Conservation (phyloP, 1,140 invertebrate genomes). For the Anastatus disparis region DNA sequence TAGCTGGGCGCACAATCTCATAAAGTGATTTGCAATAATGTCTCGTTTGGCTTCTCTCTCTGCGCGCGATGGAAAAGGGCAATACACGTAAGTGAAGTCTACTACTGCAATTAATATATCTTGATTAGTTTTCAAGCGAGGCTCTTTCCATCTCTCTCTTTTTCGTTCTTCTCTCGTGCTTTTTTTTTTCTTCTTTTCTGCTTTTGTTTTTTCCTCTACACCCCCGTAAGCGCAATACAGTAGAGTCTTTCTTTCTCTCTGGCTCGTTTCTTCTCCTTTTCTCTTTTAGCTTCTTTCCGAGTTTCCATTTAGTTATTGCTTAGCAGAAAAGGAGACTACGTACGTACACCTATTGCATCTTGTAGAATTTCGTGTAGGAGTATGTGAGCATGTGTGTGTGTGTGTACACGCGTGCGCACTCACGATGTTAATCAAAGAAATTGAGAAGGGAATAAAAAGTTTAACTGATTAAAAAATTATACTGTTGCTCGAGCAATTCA, state of each 20-base stretch:
- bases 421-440: slow-evolving; percentile 35
- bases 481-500: not conserved
- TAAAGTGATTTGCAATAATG: slow-evolving; percentile 61
- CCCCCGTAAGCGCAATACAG: too few relatives aligned
- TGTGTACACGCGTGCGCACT: not conserved
- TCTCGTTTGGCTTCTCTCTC: slow-evolving; percentile 45
- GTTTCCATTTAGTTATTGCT: slow-evolving; percentile 59
- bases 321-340: slow-evolving; percentile 34
- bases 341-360: not conserved
- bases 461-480: slow-evolving; percentile 36
- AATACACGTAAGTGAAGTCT: slow-evolving; percentile 60
- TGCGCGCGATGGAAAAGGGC: slow-evolving; percentile 45
- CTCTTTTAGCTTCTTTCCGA: slow-evolving; percentile 35
- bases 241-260: slow-evolving; percentile 32
- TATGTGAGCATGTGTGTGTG: not conserved
- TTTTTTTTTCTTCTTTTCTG: not conserved
- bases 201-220: slow-evolving; percentile 13
- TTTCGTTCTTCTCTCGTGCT: slow-evolving; percentile 3
- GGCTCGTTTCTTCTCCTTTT: slow-evolving; percentile 23
- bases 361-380: not conserved
- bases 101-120: slow-evolving; percentile 60
- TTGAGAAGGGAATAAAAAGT: slow-evolving; percentile 31
- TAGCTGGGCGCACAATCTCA: slow-evolving; percentile 51
- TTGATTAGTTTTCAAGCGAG: slow-evolving; percentile 61
- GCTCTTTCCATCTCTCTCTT: slow-evolving; percentile 30